Percentiles rank a stretch among this genome's conserved stretches.
Evolutionary conservation across 2,113 vertebrate species (phyloP).

Genomic region (Lepus americanus): DNA sequence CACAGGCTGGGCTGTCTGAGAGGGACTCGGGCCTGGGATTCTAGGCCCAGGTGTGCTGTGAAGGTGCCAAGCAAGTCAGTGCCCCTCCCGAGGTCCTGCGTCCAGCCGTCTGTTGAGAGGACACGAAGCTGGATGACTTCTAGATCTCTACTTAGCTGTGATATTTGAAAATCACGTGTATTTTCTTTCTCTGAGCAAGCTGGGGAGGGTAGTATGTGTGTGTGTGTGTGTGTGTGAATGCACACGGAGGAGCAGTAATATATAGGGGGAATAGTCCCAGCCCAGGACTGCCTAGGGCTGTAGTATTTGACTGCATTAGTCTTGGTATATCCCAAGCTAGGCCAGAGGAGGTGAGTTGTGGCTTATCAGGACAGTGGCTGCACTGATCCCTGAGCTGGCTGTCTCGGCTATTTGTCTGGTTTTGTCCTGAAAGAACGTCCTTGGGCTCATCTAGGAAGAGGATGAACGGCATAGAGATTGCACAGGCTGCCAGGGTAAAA

Average conservation of each 20-base stretch:
- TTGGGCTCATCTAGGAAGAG: not conserved
- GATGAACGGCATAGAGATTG: not conserved
- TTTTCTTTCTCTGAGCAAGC: slow-evolving; percentile 18
- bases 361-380: not conserved
- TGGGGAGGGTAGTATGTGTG: not conserved
- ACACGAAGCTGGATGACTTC: not conserved
- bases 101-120: not conserved
- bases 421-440: slow-evolving; percentile 1
- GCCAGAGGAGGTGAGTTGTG: not conserved
- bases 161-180: slow-evolving; percentile 23
- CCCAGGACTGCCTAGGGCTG: not conserved
- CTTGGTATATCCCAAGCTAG: not conserved
- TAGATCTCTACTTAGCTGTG: not conserved
- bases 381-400: not conserved
- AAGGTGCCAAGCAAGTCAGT: not conserved
- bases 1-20: not conserved
- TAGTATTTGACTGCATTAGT: not conserved
- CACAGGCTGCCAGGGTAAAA: not conserved
- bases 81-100: not conserved
- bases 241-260: fast-evolving
- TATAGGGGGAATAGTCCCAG: not conserved
- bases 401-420: not conserved
- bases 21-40: not conserved
- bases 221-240: not conserved
- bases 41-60: not conserved